A percentile compares a stretch with the other conserved stretches of the same genome.
Conservation (phyloP, 1,140 invertebrate species). For the Brachionus asplanchnoidis region DNA sequence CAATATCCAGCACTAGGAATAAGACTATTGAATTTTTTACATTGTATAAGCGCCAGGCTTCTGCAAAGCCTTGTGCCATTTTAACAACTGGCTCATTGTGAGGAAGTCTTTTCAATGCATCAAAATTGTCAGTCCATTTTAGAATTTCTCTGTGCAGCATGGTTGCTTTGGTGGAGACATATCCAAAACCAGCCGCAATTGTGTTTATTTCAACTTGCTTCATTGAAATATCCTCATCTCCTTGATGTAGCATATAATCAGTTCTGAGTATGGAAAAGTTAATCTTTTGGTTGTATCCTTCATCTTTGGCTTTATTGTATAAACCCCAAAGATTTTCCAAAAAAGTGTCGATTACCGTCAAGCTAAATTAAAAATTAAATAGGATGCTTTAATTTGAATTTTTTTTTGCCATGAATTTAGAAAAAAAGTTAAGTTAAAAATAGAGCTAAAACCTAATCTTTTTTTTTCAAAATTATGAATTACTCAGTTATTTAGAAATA, state of each 20-base stretch:
- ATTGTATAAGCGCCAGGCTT: constrained; percentile 6
- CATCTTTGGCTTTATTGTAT: not conserved
- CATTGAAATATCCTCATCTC: not conserved
- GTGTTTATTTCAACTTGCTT: constrained; percentile 42
- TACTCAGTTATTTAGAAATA: no score
- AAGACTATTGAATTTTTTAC: not conserved
- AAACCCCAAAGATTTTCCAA: not conserved
- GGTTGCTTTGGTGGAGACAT: not conserved
- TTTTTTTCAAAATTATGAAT: no score
- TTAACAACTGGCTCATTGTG: constrained; percentile 31
- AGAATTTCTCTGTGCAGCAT: constrained; percentile 33
- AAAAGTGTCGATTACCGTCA: not conserved
- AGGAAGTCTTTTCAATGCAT: not conserved
- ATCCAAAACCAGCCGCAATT: constrained; percentile 37
- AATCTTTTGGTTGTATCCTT: constrained; percentile 17
- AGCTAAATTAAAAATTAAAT: not conserved
- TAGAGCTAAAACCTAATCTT: not conserved
- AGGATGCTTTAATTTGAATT: not conserved
- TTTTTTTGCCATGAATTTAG: not conserved
- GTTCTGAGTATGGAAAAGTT: constrained; percentile 24
- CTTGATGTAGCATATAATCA: constrained; percentile 40
- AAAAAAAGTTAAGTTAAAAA: not conserved
- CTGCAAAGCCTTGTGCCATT: constrained; percentile 33
- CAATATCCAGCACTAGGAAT: constrained; percentile 14
- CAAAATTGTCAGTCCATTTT: constrained; percentile 11